These are phyloP conservation scores for Copsychus sechellarum DNA, from an alignment of 2,113 vertebrate species.

Conservation along the genomic window DNA sequence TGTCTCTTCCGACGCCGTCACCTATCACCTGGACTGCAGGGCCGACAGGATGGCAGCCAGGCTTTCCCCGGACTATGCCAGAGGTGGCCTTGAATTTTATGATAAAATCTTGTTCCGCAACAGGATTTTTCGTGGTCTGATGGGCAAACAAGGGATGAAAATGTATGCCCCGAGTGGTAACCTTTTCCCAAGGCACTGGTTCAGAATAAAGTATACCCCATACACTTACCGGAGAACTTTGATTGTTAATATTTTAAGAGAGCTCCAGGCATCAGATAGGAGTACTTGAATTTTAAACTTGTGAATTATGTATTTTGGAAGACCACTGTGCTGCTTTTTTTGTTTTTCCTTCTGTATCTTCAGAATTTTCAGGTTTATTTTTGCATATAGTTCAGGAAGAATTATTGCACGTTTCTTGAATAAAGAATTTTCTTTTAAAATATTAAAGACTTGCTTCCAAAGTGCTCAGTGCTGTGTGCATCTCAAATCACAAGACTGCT, in stretches of 20 bases:
- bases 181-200: conserved; percentile 80
- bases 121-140: conserved; percentile 79
- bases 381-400: not conserved
- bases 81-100: conserved; percentile 92
- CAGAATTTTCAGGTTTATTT: conserved; percentile 22
- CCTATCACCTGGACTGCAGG: conserved; percentile 80
- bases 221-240: conserved; percentile 86
- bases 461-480: conserved; percentile 16
- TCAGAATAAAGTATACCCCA: conserved; percentile 84
- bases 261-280: conserved; percentile 9
- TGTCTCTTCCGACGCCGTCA: conserved; percentile 77
- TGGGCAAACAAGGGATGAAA: conserved; percentile 82
- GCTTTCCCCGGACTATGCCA: conserved; percentile 81
- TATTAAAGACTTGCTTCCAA: conserved; percentile 41
- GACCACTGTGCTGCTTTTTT: not conserved
- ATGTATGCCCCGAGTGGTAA: conserved; percentile 88
- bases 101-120: conserved; percentile 87
- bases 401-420: conserved; percentile 7
- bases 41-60: conserved; percentile 79
- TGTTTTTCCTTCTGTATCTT: not conserved
- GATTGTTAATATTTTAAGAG: conserved; percentile 77
- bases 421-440: conserved; percentile 47
- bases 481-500: conserved; percentile 37
- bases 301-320: conserved; percentile 62
- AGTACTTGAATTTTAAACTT: conserved; percentile 45